Conservation (phyloP, 2,888 invertebrate species). For the Portevinia maculata region DNA sequence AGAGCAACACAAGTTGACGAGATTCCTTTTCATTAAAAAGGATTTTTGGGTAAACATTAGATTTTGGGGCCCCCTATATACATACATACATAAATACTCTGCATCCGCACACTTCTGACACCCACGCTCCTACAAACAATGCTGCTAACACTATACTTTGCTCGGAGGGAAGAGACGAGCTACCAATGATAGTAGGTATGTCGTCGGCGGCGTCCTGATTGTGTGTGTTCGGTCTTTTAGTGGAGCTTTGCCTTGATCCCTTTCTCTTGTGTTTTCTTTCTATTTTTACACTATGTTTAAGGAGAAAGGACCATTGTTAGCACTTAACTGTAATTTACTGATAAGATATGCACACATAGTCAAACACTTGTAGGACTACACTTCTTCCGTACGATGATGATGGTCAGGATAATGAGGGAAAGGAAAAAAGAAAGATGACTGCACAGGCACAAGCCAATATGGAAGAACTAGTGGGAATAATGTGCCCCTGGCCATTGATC, state of each 20-base stretch:
- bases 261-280: conserved; percentile 13
- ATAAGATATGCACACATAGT: conserved; percentile 73
- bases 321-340: conserved; percentile 74
- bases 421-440: conserved; percentile 1
- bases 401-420: neutral
- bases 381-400: conserved; percentile 24
- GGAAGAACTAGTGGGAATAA: conserved; percentile 13
- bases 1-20: conserved; percentile 24
- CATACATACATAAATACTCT: no score
- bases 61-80: conserved; percentile 20
- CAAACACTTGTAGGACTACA: conserved; percentile 65
- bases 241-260: conserved; percentile 1
- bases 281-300: conserved; percentile 53
- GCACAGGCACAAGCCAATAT: conserved; percentile 16
- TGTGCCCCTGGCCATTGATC: conserved; percentile 21
- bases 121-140: conserved; percentile 8
- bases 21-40: conserved; percentile 67
- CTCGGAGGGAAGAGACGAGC: neutral
- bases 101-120: no score
- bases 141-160: conserved; percentile 1
- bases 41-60: conserved; percentile 51
- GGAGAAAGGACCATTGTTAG: conserved; percentile 70
- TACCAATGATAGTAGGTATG: neutral
- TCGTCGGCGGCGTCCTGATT: neutral
- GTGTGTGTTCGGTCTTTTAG: conserved; percentile 1